Evolutionary conservation across 2,888 invertebrate genomes (phyloP).

Genomic region (Norana najaformis): DNA sequence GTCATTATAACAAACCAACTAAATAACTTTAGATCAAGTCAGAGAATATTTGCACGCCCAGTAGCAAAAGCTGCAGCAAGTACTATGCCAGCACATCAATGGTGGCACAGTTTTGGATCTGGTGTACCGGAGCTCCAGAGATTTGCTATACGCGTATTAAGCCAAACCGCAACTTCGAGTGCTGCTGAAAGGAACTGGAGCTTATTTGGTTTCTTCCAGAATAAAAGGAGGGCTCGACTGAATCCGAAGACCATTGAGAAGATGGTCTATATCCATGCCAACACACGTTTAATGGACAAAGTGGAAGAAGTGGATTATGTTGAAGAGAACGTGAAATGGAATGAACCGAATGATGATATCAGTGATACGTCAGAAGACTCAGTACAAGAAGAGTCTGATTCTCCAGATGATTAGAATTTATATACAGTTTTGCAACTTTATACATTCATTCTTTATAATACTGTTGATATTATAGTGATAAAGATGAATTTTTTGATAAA

Average conservation of each 20-base stretch:
- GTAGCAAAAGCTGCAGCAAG: neutral
- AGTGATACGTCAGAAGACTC: no score
- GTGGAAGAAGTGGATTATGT: conserved; percentile 23
- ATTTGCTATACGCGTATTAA: conserved; percentile 25
- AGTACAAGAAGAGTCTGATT: conserved; percentile 16
- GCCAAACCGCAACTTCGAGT: conserved; percentile 27
- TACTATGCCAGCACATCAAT: neutral
- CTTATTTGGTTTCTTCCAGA: conserved; percentile 23
- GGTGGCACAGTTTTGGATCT: neutral
- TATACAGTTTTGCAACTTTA: conserved; percentile 10
- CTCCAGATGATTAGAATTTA: conserved; percentile 16
- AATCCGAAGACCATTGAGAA: conserved; percentile 19
- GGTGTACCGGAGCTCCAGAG: conserved; percentile 21
- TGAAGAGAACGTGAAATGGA: conserved; percentile 14
- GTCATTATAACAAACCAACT: neutral
- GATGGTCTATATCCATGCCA: conserved; percentile 25
- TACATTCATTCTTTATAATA: no score
- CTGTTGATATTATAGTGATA: no score
- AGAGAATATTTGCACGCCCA: neutral
- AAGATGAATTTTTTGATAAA: no score
- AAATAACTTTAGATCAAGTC: neutral
- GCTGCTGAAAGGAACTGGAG: conserved; percentile 19
- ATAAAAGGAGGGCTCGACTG: neutral
- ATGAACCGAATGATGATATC: conserved; percentile 20
- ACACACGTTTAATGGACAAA: conserved; percentile 21